Evolutionary conservation across 1,140 invertebrate species (phyloP), one percentile per base, ranked within the genome.

Genomic region (Propsilocerus akamusi): DNA sequence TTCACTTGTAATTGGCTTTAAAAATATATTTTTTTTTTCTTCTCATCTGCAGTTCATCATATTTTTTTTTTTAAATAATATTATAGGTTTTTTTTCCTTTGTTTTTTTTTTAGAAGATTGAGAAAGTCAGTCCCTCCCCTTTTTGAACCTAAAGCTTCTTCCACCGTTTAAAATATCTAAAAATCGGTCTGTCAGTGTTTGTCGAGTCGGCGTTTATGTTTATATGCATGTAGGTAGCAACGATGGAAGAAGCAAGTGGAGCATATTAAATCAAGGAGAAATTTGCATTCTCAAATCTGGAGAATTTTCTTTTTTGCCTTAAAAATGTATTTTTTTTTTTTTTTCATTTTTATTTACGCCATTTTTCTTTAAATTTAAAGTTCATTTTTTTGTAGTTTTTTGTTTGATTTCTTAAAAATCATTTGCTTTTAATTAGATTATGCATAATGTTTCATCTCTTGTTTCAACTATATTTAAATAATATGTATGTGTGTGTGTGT

Each of bases 351-450:
- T 37, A 37, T 14, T 37, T 37, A 37, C 20, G 20, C 7, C 11
- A 2, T 37, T 37, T 14, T 37, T 41, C 20, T 20, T 41, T 41
- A 41, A 41, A n/a, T 41, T 41, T 41, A 41, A 17, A 30, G 11
- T 41, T 41, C 10, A 14, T 41, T 41, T 41, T 41, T 41, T 41
- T 41, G 34, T 41, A 20, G 22, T 41, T 41, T 41, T 41, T 41
- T 41, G 34, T 41, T 14, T 41, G 34, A 41, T 41, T 41, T 41
- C 34, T 41, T 41, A 41, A 41, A 41, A 41, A 41, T 41, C 34
- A 17, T 41, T 41, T 41, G 34, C 34, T 41, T 41, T 41, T 41
- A 41, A 41, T 41, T 41, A 41, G 17, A 41, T 41, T 41, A 20
- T 41, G 17, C 10, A 41, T 30, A n/a, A 41, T 41, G 17, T 37